Evolutionary conservation across 2,113 vertebrate species (phyloP).

Genomic region (Ptychochromis oligacanthus): DNA sequence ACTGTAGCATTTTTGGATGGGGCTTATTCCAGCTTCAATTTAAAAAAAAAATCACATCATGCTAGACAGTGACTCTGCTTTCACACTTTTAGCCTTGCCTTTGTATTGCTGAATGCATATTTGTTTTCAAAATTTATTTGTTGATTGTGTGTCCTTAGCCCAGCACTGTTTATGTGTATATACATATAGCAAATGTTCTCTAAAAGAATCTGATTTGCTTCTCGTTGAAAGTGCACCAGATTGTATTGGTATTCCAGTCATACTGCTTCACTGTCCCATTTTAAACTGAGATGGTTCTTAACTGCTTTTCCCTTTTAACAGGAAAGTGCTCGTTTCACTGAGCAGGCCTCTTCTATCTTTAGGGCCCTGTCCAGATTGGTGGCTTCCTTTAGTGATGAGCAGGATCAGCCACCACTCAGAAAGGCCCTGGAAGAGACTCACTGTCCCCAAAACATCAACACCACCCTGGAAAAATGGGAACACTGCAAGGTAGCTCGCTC

Average conservation of each 20-base stretch:
- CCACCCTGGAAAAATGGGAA: conserved; percentile 30
- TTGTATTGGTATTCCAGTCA: neutral
- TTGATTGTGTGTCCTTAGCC: neutral
- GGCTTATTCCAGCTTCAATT: neutral
- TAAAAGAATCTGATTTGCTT: neutral
- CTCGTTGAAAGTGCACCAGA: neutral
- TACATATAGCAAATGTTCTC: neutral
- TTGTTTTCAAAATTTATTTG: neutral
- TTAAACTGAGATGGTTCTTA: too few species aligned
- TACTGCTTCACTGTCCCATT: neutral
- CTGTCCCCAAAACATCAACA: conserved; percentile 67
- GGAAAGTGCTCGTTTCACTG: conserved; percentile 87
- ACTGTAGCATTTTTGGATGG: neutral
- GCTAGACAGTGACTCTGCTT: neutral
- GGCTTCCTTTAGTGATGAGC: conserved; percentile 77
- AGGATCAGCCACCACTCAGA: conserved; percentile 72
- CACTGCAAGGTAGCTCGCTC: conserved; percentile 55
- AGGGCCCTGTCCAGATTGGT: conserved; percentile 84
- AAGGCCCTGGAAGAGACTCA: conserved; percentile 74
- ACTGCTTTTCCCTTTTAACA: conserved; percentile 53
- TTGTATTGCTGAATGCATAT: neutral
- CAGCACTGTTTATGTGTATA: neutral
- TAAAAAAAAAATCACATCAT: neutral
- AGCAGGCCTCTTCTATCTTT: conserved; percentile 82
- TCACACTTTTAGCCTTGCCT: neutral